phyloP scores from a whole-genome alignment of 2,113 vertebrate species.

The Struthidea cinerea region DNA sequence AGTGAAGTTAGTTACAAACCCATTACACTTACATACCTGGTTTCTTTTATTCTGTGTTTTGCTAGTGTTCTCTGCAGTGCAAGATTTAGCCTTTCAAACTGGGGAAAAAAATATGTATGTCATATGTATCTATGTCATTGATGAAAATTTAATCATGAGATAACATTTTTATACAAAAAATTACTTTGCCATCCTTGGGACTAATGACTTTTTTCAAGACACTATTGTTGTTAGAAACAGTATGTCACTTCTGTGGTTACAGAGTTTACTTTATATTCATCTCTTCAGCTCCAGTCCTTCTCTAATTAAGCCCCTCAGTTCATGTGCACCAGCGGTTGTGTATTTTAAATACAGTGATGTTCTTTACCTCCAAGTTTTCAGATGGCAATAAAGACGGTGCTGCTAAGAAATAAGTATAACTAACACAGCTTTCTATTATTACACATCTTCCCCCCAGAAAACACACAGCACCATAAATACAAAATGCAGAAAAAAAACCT shows the following conservation, averaged over 20 bases:
- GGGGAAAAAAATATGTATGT: constrained; percentile 33
- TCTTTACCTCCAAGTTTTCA: neutral
- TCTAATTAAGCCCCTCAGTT: neutral
- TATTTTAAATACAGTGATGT: neutral
- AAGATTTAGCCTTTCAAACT: constrained; percentile 87
- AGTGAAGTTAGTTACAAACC: neutral
- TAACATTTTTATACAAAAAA: neutral
- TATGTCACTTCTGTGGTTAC: neutral
- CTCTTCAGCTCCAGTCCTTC: neutral
- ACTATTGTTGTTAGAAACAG: neutral
- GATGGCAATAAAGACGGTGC: neutral
- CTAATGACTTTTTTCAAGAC: neutral
- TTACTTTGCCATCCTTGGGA: neutral
- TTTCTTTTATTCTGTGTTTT: constrained; percentile 75
- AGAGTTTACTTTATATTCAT: neutral
- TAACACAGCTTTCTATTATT: neutral
- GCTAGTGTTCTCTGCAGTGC: constrained; percentile 86
- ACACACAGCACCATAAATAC: neutral
- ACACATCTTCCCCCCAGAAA: accelerated
- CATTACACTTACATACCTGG: constrained; percentile 74
- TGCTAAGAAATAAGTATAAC: neutral
- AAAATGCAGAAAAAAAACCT: neutral
- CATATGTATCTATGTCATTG: neutral
- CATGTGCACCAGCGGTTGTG: too few species aligned
- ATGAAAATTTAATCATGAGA: neutral